Percentiles rank a stretch among this genome's conserved stretches.
phyloP scores from a whole-genome alignment of 2,797 vertebrate genomes.

The Enteromius unitaeniatus region DNA sequence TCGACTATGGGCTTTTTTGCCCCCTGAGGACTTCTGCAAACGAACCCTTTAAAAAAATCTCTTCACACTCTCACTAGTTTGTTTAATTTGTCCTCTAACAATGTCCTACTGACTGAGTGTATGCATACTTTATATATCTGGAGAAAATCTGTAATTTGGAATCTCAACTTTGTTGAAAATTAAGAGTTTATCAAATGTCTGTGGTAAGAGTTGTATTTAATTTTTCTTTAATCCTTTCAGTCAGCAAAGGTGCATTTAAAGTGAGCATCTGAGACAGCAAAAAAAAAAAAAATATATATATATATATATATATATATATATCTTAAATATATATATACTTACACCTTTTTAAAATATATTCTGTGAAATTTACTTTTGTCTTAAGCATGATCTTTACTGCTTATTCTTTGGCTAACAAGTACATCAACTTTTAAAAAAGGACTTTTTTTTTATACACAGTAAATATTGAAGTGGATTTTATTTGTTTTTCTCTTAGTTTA shows the following conservation, averaged over 20 bases:
- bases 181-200: neutral
- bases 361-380: too few relatives aligned
- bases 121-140: neutral
- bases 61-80: neutral
- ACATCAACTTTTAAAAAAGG: neutral
- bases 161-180: neutral
- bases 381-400: neutral
- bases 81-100: conserved; percentile 10
- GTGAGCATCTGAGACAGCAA: neutral
- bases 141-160: neutral
- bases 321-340: too few relatives aligned
- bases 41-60: neutral
- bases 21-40: conserved; percentile 18
- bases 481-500: conserved; percentile 1
- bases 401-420: neutral
- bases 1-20: neutral
- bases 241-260: neutral
- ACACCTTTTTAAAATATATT: too few relatives aligned
- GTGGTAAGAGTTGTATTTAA: neutral
- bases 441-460: neutral
- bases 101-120: neutral
- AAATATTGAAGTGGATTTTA: neutral
- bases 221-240: neutral
- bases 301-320: too few relatives aligned
- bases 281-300: neutral